Conservation (phyloP, 2,797 vertebrate species). For the Podarcis siculus region DNA sequence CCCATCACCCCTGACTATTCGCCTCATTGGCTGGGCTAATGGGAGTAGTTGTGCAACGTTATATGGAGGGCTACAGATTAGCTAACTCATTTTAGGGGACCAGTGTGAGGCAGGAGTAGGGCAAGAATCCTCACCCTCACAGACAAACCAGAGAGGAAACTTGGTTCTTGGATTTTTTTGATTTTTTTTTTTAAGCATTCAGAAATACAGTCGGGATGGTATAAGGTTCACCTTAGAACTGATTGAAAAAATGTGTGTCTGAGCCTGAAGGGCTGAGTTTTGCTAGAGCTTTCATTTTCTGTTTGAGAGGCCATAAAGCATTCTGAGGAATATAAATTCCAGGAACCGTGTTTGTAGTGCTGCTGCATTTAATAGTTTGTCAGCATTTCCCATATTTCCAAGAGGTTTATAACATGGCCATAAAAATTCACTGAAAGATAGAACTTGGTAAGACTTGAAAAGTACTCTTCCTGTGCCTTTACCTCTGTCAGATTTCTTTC, state of each 20-base stretch:
- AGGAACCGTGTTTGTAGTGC: conserved; percentile 9
- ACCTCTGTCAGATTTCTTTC: background rate
- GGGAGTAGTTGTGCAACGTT: too few relatives aligned
- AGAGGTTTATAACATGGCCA: conserved; percentile 35
- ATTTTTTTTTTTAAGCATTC: background rate
- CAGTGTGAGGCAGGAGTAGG: background rate
- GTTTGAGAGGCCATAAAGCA: conserved; percentile 35
- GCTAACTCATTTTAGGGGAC: background rate
- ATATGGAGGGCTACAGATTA: too few relatives aligned
- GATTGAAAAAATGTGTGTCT: conserved; percentile 11
- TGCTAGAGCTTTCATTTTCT: conserved; percentile 32
- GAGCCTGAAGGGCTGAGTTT: conserved; percentile 7
- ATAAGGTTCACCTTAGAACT: conserved; percentile 18
- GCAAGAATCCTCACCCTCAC: too few relatives aligned
- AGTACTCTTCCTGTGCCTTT: background rate
- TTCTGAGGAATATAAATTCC: conserved; percentile 32
- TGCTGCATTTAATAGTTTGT: conserved; percentile 33
- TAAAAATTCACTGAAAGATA: conserved; percentile 35
- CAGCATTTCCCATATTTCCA: conserved; percentile 47
- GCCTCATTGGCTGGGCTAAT: too few relatives aligned
- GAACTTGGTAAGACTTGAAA: conserved; percentile 19
- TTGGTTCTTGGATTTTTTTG: background rate
- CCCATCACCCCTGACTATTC: too few relatives aligned
- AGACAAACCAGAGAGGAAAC: background rate
- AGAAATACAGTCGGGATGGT: background rate